Conservation (phyloP, 2,888 invertebrate genomes). For the Pterobdella sp. region DNA sequence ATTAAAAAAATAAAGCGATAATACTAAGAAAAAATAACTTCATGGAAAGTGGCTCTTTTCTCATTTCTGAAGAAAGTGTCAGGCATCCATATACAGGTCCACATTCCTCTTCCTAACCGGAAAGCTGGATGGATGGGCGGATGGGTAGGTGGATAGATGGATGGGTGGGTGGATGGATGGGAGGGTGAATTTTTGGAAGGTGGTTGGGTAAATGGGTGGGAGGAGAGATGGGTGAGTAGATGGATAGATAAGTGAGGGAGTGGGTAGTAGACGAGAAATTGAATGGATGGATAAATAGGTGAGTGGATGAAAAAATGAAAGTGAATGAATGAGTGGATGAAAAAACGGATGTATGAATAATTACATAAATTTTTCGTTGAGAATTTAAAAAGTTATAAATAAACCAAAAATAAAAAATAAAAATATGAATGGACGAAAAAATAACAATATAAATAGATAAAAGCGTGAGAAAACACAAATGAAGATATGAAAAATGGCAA, state of each 20-base stretch:
- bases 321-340: not conserved
- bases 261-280: not conserved
- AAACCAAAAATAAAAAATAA: no score
- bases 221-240: not conserved
- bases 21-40: no score
- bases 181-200: no score
- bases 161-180: not conserved
- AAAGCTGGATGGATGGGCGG: not conserved
- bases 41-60: slow-evolving; percentile 33
- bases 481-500: no score
- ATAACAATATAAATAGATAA: no score
- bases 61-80: slow-evolving; percentile 35
- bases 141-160: not conserved
- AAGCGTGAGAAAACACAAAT: no score
- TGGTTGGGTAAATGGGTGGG: not conserved
- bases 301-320: not conserved
- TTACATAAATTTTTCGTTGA: not conserved
- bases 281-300: not conserved
- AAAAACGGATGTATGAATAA: not conserved
- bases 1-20: no score
- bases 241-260: not conserved
- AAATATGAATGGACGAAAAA: no score
- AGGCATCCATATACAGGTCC: slow-evolving; percentile 33
- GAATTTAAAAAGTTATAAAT: not conserved
- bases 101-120: slow-evolving; percentile 3